Evolutionary conservation across 2,797 vertebrate species (phyloP).

Genomic region (Myotis planiceps): DNA sequence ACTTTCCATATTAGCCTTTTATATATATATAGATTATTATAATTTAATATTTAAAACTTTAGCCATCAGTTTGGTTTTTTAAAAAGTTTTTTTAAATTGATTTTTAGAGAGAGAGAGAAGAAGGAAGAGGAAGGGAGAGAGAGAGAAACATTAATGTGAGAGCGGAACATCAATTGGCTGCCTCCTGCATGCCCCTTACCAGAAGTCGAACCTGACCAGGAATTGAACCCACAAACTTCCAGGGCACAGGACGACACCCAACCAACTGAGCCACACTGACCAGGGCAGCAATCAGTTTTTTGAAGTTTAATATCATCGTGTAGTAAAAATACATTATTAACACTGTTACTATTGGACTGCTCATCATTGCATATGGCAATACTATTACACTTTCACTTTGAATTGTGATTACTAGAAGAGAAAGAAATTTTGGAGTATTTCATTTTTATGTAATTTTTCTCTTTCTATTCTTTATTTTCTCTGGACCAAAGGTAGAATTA

Average conservation of each 20-base stretch:
- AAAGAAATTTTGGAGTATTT: not conserved
- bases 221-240: not conserved
- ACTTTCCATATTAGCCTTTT: too few species aligned
- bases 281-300: not conserved
- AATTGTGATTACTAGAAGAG: not conserved
- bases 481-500: not conserved
- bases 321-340: not conserved
- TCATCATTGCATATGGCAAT: not conserved
- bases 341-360: not conserved
- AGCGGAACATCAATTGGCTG: not conserved
- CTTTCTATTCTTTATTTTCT: not conserved
- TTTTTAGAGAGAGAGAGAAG: not conserved
- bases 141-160: not conserved
- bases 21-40: not conserved
- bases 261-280: not conserved
- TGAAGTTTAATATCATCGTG: not conserved
- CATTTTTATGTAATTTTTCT: not conserved
- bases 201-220: not conserved
- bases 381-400: not conserved
- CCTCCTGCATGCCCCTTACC: not conserved
- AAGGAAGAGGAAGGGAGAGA: not conserved
- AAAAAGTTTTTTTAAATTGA: not conserved
- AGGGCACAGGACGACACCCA: not conserved
- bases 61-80: not conserved
- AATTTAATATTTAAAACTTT: not conserved